These are phyloP conservation scores for Noturus placidus DNA, from an alignment of 2,113 vertebrate genomes.

Conservation along the genomic window DNA sequence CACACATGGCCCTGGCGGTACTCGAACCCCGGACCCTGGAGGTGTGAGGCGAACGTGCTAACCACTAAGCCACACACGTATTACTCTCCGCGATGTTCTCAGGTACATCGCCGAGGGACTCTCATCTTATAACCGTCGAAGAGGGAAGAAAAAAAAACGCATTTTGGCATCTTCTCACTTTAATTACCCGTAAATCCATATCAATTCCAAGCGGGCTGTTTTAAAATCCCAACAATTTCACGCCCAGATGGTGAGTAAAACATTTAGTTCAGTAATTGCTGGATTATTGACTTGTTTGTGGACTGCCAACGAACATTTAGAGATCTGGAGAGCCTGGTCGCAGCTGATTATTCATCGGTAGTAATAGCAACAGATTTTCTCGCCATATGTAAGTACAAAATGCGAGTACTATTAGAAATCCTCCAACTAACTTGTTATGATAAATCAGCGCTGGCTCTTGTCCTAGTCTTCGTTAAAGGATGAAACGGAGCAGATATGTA, in stretches of 20 bases:
- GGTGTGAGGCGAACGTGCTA: too few relatives aligned
- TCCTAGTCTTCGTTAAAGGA: constrained; percentile 50
- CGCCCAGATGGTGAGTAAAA: constrained; percentile 56
- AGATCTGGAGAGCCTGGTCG: constrained; percentile 58
- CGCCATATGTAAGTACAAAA: constrained; percentile 46
- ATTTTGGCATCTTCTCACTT: constrained; percentile 13
- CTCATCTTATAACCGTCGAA: not conserved
- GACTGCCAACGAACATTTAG: constrained; percentile 66
- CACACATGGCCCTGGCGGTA: too few relatives aligned
- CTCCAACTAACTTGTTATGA: constrained; percentile 29
- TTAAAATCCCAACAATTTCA: constrained; percentile 47
- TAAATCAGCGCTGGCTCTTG: constrained; percentile 35
- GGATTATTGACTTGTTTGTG: constrained; percentile 64
- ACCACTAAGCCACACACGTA: too few relatives aligned
- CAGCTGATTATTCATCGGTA: constrained; percentile 62
- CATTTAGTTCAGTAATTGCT: constrained; percentile 59
- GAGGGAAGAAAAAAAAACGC: not conserved
- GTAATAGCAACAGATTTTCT: constrained; percentile 56
- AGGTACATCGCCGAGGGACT: not conserved
- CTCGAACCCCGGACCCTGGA: too few relatives aligned
- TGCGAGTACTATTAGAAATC: constrained; percentile 44
- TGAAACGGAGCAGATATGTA: constrained; percentile 58
- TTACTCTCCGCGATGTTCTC: not conserved
- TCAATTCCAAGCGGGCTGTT: constrained; percentile 55
- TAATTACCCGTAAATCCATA: constrained; percentile 37